These are phyloP conservation scores for Bryconaethiops microstoma DNA, from an alignment of 2,797 vertebrate genomes.

Conservation along the genomic window DNA sequence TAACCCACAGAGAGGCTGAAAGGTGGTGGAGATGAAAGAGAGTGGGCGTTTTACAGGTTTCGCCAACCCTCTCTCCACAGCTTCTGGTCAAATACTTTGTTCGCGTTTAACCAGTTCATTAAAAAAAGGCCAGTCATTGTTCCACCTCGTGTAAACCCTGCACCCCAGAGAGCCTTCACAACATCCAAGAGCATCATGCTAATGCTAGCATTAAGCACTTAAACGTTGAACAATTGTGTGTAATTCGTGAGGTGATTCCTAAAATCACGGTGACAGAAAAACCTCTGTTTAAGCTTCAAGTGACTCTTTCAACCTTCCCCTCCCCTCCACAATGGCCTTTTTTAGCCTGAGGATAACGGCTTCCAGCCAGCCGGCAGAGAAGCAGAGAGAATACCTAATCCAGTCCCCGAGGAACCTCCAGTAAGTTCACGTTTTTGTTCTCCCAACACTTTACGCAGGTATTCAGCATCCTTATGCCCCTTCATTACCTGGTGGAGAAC, in stretches of 20 bases:
- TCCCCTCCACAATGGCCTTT: slow-evolving; percentile 5
- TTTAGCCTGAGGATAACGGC: slow-evolving; percentile 9
- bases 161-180: slow-evolving; percentile 9
- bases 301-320: slow-evolving; percentile 15
- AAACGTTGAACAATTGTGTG: slow-evolving; percentile 11
- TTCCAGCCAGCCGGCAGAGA: neutral
- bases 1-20: slow-evolving; percentile 26
- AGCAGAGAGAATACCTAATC: slow-evolving; percentile 14
- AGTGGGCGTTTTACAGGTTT: slow-evolving; percentile 31
- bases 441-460: neutral
- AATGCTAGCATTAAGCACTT: slow-evolving; percentile 33
- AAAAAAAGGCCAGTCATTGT: slow-evolving; percentile 11
- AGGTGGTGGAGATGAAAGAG: slow-evolving; percentile 33
- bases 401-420: neutral
- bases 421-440: neutral
- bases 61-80: slow-evolving; percentile 25
- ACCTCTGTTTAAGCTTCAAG: slow-evolving; percentile 5
- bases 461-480: neutral
- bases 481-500: neutral
- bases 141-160: neutral
- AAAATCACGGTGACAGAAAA: neutral
- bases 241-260: neutral
- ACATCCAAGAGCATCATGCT: slow-evolving; percentile 39
- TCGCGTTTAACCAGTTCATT: slow-evolving; percentile 47
- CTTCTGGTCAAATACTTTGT: neutral